Conservation (phyloP, 64 coral and sea anemone genomes). For the Montipora sp. region DNA sequence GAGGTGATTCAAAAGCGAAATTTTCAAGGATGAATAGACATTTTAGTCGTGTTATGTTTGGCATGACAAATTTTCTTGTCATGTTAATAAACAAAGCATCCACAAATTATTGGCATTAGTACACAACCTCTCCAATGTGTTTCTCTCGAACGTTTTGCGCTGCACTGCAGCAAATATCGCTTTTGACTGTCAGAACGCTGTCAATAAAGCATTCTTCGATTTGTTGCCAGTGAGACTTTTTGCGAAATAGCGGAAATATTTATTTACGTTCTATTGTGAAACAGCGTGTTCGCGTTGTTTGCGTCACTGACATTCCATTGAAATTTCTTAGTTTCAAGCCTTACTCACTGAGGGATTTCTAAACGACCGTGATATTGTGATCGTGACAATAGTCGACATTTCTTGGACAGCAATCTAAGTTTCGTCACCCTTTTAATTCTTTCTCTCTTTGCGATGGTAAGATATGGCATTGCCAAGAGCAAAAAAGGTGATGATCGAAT, state of each 20-base stretch:
- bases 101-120: conserved; percentile 23
- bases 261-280: neutral
- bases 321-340: conserved; percentile 4
- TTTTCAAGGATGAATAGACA: conserved; percentile 35
- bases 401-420: neutral
- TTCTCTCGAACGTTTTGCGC: neutral
- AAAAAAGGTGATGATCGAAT: conserved; percentile 10
- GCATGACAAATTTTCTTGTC: conserved; percentile 62
- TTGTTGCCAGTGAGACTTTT: neutral
- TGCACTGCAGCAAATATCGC: neutral
- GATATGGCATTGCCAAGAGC: neutral
- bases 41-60: conserved; percentile 63
- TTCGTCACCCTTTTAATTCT: neutral
- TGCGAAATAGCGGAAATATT: conserved; percentile 13
- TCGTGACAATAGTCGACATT: neutral
- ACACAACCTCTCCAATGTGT: neutral
- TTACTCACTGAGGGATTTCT: neutral
- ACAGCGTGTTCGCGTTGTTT: conserved; percentile 35
- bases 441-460: neutral
- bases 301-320: conserved; percentile 45
- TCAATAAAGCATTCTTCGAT: neutral
- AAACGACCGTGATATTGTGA: neutral
- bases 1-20: neutral
- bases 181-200: neutral
- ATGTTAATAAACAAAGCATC: conserved; percentile 44